Evolutionary conservation across 2,113 vertebrate genomes (phyloP).

Genomic region (Phrynosoma platyrhinos): DNA sequence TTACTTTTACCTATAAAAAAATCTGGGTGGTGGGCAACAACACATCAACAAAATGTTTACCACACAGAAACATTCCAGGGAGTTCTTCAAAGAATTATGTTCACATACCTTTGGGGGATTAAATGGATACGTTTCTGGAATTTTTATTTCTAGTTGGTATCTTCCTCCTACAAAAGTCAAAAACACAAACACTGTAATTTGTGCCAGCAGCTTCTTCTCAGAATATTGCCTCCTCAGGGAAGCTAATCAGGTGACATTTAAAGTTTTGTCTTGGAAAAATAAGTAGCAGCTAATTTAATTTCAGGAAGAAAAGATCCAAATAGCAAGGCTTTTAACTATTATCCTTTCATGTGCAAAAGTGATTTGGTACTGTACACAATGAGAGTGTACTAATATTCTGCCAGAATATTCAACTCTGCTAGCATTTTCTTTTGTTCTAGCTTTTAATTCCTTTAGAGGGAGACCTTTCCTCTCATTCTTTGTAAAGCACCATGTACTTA

Average conservation of each 20-base stretch:
- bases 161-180: conserved; percentile 86
- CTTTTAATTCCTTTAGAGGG: background rate
- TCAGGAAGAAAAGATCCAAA: background rate
- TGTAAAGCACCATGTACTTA: no score
- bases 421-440: background rate
- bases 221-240: background rate
- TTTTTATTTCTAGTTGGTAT: conserved; percentile 98
- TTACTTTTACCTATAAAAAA: background rate
- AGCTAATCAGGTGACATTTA: background rate
- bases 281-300: background rate
- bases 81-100: conserved; percentile 14
- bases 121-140: conserved; percentile 99
- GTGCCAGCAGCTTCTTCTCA: conserved; percentile 23
- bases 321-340: background rate
- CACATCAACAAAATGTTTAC: background rate
- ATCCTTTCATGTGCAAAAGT: background rate
- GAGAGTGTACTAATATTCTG: background rate
- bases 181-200: conserved; percentile 39
- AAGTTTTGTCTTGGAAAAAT: background rate
- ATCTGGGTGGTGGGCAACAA: background rate
- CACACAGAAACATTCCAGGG: conserved; percentile 33
- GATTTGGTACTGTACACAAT: background rate
- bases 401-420: background rate
- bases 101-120: conserved; percentile 96
- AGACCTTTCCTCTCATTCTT: background rate